Evolutionary conservation across 2,113 vertebrate genomes (phyloP).

Genomic region (Phyllopteryx taeniolatus): DNA sequence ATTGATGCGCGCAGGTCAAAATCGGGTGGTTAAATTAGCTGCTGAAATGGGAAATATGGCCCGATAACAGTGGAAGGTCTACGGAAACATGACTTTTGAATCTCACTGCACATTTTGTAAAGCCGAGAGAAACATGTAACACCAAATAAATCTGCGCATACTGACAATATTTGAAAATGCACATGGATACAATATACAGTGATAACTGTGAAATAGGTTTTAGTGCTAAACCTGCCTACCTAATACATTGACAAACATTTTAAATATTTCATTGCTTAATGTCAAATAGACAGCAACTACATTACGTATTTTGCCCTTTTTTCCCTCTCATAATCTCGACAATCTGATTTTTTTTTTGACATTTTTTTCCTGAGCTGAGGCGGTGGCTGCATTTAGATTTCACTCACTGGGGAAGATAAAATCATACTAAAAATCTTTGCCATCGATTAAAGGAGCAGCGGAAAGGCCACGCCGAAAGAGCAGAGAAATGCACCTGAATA

Average conservation of each 20-base stretch:
- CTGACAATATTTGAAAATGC: no score
- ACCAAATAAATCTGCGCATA: no score
- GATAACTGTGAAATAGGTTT: no score
- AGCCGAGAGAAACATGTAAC: no score
- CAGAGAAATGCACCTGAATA: slow-evolving; percentile 35
- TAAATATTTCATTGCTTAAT: no score
- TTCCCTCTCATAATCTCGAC: neutral
- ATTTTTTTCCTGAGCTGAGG: slow-evolving; percentile 19
- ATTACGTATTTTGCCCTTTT: neutral
- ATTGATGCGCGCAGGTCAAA: neutral
- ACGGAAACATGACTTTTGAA: no score
- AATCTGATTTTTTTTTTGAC: slow-evolving; percentile 13
- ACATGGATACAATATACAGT: no score
- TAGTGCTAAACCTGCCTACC: no score
- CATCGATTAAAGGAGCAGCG: slow-evolving; percentile 36
- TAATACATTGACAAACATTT: no score
- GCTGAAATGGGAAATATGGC: neutral
- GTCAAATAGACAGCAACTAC: no score
- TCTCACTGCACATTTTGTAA: no score
- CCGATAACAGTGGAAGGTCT: neutral
- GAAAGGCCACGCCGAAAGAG: slow-evolving; percentile 29
- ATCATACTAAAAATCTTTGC: slow-evolving; percentile 33
- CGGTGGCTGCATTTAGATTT: slow-evolving; percentile 47
- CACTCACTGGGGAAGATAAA: slow-evolving; percentile 30
- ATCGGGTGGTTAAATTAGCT: neutral